phyloP scores from a whole-genome alignment of 2,888 invertebrate species.

The Amorpha juglandis region DNA sequence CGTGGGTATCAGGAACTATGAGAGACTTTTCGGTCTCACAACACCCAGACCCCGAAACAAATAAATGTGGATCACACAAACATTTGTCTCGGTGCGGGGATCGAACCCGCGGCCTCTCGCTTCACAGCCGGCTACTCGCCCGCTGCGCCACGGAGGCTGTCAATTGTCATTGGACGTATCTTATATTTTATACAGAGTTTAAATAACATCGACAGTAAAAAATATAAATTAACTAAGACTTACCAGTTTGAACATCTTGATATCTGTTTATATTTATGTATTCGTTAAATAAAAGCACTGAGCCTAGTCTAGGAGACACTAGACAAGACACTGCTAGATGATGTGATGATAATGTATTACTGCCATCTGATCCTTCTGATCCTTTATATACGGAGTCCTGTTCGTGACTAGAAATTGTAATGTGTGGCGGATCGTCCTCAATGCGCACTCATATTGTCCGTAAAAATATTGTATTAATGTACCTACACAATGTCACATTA shows the following conservation, averaged over 20 bases:
- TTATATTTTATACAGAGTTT: too few species aligned
- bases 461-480: constrained; percentile 40
- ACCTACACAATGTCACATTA: constrained; percentile 76
- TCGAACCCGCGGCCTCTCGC: too few species aligned
- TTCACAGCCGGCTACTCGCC: too few species aligned
- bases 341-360: constrained; percentile 44
- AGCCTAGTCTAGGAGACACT: constrained; percentile 60
- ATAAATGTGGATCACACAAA: too few species aligned
- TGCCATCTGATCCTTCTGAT: constrained; percentile 34
- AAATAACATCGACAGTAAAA: neutral
- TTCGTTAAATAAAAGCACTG: constrained; percentile 43
- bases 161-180: too few species aligned
- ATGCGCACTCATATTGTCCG: constrained; percentile 58
- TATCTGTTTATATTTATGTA: neutral
- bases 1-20: too few species aligned
- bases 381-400: constrained; percentile 66
- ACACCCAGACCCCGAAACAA: too few species aligned
- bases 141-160: too few species aligned
- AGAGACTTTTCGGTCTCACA: too few species aligned
- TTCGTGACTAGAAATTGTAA: constrained; percentile 78
- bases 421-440: constrained; percentile 58
- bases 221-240: constrained; percentile 39
- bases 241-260: constrained; percentile 73
- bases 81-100: too few species aligned
- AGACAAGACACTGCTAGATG: constrained; percentile 64